phyloP scores from a whole-genome alignment of 1,140 invertebrate species.

The Hyposmocoma kahamanoa region DNA sequence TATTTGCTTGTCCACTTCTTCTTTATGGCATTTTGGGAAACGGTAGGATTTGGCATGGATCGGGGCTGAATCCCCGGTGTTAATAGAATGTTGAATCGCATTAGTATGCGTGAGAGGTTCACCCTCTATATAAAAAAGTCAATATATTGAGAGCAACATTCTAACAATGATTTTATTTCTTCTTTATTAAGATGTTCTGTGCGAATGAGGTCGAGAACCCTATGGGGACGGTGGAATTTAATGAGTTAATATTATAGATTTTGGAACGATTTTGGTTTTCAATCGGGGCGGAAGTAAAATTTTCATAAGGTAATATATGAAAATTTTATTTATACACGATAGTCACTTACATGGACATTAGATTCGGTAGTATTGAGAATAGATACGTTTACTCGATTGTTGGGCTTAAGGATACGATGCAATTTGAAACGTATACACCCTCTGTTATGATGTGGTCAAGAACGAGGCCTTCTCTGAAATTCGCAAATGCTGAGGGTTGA shows the following conservation, averaged over 20 bases:
- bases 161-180: constrained; percentile 17
- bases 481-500: constrained; percentile 2
- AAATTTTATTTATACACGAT: too few species aligned
- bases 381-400: constrained; percentile 16
- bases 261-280: neutral
- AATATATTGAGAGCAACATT: constrained; percentile 13
- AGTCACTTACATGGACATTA: constrained; percentile 8
- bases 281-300: neutral
- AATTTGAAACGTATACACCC: constrained; percentile 18
- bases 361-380: constrained; percentile 19
- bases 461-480: constrained; percentile 9
- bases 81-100: constrained; percentile 18
- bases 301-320: constrained; percentile 9
- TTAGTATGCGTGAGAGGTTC: constrained; percentile 18
- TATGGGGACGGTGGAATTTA: constrained; percentile 3
- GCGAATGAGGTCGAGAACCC: constrained; percentile 10
- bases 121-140: constrained; percentile 19
- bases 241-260: constrained; percentile 3
- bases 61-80: constrained; percentile 16
- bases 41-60: constrained; percentile 22
- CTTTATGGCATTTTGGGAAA: constrained; percentile 38
- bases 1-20: constrained; percentile 54
- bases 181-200: constrained; percentile 15
- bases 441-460: constrained; percentile 13
- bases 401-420: constrained; percentile 17